Conservation (phyloP, 1,140 invertebrate genomes). For the Pseudomyrmex flavicornis region DNA sequence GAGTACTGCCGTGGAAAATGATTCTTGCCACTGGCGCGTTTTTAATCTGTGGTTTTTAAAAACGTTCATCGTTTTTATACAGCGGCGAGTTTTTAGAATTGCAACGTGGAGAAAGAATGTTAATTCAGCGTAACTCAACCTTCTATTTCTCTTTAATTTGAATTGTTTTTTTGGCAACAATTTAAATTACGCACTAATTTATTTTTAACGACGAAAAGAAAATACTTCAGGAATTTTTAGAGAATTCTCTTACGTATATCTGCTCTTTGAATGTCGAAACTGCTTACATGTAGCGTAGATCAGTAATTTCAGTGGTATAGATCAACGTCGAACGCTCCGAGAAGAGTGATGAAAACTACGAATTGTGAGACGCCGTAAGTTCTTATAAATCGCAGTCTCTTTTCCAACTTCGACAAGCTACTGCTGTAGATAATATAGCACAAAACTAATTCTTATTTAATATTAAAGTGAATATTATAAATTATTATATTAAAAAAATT, state of each 20-base stretch:
- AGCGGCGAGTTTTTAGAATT: background rate
- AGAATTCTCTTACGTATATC: background rate
- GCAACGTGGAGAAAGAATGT: background rate
- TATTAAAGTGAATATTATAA: too few species aligned
- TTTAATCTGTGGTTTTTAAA: conserved; percentile 54
- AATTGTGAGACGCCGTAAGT: too few species aligned
- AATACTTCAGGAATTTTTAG: background rate
- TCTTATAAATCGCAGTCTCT: too few species aligned
- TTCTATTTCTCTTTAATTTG: background rate
- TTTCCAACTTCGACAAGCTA: too few species aligned
- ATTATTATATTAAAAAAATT: too few species aligned
- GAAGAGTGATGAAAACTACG: too few species aligned
- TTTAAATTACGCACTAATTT: background rate
- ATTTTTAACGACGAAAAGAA: background rate
- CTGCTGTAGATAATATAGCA: too few species aligned
- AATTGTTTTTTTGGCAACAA: background rate
- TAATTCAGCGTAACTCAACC: background rate
- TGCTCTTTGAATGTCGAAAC: too few species aligned
- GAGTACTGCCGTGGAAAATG: conserved; percentile 24
- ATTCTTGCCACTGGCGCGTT: conserved; percentile 31
- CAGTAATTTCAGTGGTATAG: too few species aligned
- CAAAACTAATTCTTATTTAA: too few species aligned
- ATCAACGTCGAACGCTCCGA: too few species aligned
- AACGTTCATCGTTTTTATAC: conserved; percentile 17
- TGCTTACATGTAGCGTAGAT: too few species aligned